Base-by-base conservation (phyloP, 2,113 vertebrate genomes). In the Chaetodon auriga region DNA sequence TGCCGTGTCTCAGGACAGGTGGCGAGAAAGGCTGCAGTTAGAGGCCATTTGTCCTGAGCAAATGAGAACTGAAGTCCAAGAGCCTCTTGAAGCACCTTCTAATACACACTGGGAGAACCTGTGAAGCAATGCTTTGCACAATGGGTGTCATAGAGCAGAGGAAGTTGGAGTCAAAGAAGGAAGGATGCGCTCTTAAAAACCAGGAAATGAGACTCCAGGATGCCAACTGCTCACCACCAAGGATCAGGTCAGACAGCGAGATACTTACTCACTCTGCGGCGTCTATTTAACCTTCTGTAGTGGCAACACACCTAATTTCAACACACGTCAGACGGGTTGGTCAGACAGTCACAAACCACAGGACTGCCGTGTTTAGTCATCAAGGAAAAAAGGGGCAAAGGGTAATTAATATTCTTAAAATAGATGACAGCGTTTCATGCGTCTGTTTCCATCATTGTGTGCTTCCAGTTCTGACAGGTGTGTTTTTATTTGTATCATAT, bases 141-240 rank as follows among this genome's bases (percentile, higher is more conserved):
- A 78, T 84, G 83, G 88, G 87, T 88, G 92, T 90, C 86, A 83
- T 1, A 79, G 80, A 87, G 86, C 51, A 89, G 68, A 93, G 92
- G 94, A 94, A 94, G 90, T 69, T 51, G 38, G 71, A 86, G 86
- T 83, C 61, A 87, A 74, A 90, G 83, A 61, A 87, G 90, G 92
- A 94, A 93, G 93, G 92, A 92, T 85, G 85, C 81, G 82, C 90
- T 89, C 91, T 92, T 90, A 80, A 93, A 91, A 90, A 90, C 62
- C 90, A 94, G 94, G 94, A 95, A 95, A 93, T 88, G 85, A 92
- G 84, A 87, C 82, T 93, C 79, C 92, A 92, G 92, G 92, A 95
- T 85, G 86, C 87, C 88, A 91, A 88, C 81, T 85, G 89, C 80
- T 91, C 68, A 74, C 62, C 83, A 75, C 68, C 74, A 77, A 85